Conservation (phyloP, 1,140 invertebrate genomes). For the Mycetomoellerius zeteki region DNA sequence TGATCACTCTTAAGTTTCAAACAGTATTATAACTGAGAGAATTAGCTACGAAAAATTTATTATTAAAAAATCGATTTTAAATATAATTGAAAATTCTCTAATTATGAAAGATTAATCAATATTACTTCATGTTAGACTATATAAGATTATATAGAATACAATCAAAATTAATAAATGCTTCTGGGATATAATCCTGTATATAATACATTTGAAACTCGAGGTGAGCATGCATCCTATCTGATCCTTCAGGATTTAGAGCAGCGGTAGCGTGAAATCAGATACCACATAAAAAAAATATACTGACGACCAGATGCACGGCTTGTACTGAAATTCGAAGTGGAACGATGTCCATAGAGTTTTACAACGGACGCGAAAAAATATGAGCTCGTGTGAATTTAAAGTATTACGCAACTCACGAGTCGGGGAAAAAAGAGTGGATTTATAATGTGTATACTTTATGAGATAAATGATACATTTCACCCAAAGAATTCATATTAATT, state of each 20-base stretch:
- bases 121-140: not conserved
- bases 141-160: not conserved
- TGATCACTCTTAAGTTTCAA: not conserved
- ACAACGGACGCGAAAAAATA: constrained; percentile 41
- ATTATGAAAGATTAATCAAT: not conserved
- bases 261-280: constrained; percentile 30
- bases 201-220: not conserved
- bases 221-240: not conserved
- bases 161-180: constrained; percentile 10
- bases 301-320: not conserved
- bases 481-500: constrained; percentile 20
- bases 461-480: constrained; percentile 6
- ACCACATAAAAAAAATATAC: constrained; percentile 31
- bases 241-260: constrained; percentile 21
- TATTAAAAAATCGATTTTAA: not conserved
- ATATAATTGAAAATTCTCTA: not conserved
- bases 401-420: constrained; percentile 1
- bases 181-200: not conserved
- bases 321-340: constrained; percentile 30
- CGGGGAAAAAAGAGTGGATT: constrained; percentile 15
- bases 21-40: not conserved
- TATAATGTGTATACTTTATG: constrained; percentile 12
- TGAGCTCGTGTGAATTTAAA: constrained; percentile 7
- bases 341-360: constrained; percentile 35
- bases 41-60: not conserved